Evolutionary conservation across 2,797 vertebrate species (phyloP).

Genomic region (Scleropages formosus): DNA sequence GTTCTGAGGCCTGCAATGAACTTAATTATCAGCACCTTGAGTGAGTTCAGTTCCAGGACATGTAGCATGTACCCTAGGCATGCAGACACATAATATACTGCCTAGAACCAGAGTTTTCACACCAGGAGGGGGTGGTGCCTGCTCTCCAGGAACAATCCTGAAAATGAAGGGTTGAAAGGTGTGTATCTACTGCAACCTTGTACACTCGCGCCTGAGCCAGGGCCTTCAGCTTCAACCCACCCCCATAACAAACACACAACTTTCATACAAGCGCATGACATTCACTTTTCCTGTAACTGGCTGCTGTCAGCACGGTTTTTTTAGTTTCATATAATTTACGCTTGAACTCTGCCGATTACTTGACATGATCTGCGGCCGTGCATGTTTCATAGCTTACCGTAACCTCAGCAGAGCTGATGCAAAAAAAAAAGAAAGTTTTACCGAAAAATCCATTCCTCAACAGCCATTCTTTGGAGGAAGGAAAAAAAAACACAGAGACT

Average conservation of each 20-base stretch:
- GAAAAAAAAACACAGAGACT: not conserved
- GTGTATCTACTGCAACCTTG: conserved; percentile 2
- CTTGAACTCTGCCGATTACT: conserved; percentile 65
- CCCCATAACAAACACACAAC: conserved; percentile 10
- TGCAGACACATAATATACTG: conserved; percentile 41
- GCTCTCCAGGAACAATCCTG: not conserved
- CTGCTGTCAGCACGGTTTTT: conserved; percentile 67
- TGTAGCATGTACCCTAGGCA: conserved; percentile 46
- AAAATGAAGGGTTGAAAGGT: not conserved
- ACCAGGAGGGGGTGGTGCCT: not conserved
- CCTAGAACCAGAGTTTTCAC: no score
- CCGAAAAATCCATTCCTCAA: not conserved
- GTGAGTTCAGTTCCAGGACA: conserved; percentile 39
- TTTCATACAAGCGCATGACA: conserved; percentile 51
- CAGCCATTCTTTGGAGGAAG: not conserved
- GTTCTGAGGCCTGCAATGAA: conserved; percentile 40
- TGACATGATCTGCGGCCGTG: conserved; percentile 61
- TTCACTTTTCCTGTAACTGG: conserved; percentile 67
- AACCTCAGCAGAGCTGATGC: not conserved
- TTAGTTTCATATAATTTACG: conserved; percentile 70
- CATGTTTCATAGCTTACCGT: not conserved
- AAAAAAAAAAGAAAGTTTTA: not conserved
- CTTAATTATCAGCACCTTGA: conserved; percentile 43
- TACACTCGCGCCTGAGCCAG: not conserved
- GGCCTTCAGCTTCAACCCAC: not conserved